A percentile compares a stretch with the other conserved stretches of the same genome.
Conservation (phyloP, 2,797 vertebrate species). For the Pangasius larnaudii region DNA sequence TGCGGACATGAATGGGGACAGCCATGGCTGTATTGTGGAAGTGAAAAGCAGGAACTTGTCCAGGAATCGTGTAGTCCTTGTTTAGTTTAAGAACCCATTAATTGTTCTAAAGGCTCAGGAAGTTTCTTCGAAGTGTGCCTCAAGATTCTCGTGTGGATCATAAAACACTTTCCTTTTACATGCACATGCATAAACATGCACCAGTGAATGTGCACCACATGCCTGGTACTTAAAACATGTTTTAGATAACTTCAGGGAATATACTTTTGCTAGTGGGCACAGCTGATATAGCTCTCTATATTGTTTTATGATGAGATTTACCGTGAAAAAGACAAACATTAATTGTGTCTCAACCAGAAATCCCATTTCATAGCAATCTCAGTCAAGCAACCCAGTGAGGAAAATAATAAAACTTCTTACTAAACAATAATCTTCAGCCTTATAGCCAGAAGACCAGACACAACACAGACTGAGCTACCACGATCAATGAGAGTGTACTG, state of each 20-base stretch:
- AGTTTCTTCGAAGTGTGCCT: background rate
- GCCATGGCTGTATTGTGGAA: background rate
- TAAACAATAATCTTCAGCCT: background rate
- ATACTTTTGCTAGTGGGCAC: background rate
- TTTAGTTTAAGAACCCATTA: constrained; percentile 2
- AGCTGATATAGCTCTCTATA: background rate
- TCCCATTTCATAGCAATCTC: background rate
- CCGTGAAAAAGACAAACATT: background rate
- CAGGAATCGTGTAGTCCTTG: background rate
- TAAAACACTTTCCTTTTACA: background rate
- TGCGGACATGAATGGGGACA: background rate
- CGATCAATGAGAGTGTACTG: background rate
- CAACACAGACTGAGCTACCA: background rate
- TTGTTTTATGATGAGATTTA: background rate
- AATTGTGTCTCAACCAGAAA: background rate
- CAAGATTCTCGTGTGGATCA: background rate
- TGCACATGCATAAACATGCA: background rate
- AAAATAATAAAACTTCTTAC: constrained; percentile 2
- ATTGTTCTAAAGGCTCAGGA: background rate
- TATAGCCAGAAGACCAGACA: background rate
- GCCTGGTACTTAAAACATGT: background rate
- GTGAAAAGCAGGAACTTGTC: background rate
- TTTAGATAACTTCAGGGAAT: background rate
- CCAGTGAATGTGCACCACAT: background rate
- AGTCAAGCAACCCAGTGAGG: background rate